Conservation (phyloP, 2,888 invertebrate species). For the Suillia variegata region DNA sequence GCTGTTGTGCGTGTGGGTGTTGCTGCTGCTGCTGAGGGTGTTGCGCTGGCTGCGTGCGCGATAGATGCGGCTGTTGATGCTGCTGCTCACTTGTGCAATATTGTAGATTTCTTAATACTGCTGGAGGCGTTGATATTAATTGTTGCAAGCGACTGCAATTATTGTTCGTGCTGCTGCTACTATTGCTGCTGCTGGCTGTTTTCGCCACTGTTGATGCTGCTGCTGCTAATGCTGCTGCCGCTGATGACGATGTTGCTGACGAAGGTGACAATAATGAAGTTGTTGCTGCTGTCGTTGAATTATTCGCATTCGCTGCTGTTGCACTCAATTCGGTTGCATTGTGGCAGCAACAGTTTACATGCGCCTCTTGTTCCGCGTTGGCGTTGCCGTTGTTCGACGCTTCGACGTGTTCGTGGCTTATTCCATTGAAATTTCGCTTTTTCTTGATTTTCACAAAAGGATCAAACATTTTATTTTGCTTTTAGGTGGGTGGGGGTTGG, state of each 20-base stretch:
- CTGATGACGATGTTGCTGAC: constrained; percentile 20
- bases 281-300: too few relatives aligned
- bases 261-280: not conserved
- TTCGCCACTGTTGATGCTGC: constrained; percentile 28
- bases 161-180: too few relatives aligned
- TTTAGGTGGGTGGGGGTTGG: too few relatives aligned
- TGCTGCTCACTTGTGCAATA: constrained; percentile 34
- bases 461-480: constrained; percentile 61
- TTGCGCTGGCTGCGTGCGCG: constrained; percentile 7
- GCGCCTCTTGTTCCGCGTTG: constrained; percentile 23
- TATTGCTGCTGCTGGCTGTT: constrained; percentile 39
- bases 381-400: constrained; percentile 27
- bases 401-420: constrained; percentile 33
- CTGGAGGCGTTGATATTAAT: constrained; percentile 56
- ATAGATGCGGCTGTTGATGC: constrained; percentile 29
- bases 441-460: constrained; percentile 61
- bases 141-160: constrained; percentile 57
- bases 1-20: constrained; percentile 34
- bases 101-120: constrained; percentile 35
- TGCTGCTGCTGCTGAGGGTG: constrained; percentile 25
- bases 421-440: constrained; percentile 52
- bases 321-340: not conserved
- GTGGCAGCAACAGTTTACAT: constrained; percentile 48
- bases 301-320: constrained; percentile 6
- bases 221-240: constrained; percentile 17